Percentiles rank a stretch among this genome's conserved stretches.
Conservation (phyloP, 2,888 invertebrate species). For the Drosophila borealis region DNA sequence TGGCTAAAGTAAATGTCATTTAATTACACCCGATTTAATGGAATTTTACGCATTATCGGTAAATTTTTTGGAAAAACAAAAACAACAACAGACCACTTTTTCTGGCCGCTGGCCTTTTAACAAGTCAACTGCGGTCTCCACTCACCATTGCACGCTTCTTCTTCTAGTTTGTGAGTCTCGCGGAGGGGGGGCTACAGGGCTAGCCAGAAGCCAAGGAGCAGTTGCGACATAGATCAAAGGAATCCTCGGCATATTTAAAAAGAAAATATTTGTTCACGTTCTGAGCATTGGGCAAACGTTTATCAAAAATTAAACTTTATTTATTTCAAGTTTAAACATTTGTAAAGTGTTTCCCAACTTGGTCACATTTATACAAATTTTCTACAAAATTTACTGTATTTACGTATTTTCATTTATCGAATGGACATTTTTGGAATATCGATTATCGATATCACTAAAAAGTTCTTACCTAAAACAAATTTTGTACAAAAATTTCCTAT, state of each 20-base stretch:
- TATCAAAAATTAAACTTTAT: slow-evolving; percentile 1
- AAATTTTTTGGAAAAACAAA: slow-evolving; percentile 52
- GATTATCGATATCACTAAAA: too few species aligned
- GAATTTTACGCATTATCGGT: slow-evolving; percentile 84
- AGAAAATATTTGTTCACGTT: slow-evolving; percentile 35
- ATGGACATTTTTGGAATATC: too few species aligned
- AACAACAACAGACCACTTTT: background rate
- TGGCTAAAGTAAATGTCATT: slow-evolving; percentile 84
- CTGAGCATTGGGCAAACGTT: slow-evolving; percentile 5
- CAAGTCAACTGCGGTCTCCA: slow-evolving; percentile 43
- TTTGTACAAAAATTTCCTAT: too few species aligned
- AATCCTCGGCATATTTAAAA: slow-evolving; percentile 54
- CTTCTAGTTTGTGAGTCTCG: background rate
- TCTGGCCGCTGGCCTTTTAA: slow-evolving; percentile 50
- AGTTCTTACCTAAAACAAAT: too few species aligned
- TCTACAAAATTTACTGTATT: too few species aligned
- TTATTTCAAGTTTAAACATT: background rate
- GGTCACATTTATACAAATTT: too few species aligned
- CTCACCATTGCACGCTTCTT: background rate
- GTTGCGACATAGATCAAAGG: slow-evolving; percentile 67
- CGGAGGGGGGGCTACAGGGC: background rate
- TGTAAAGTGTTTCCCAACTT: background rate
- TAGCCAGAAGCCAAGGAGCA: background rate
- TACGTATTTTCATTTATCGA: too few species aligned
- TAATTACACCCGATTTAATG: slow-evolving; percentile 84